These are phyloP conservation scores for Saguinus oedipus DNA, from an alignment of 2,797 vertebrate species.

Conservation along the genomic window DNA sequence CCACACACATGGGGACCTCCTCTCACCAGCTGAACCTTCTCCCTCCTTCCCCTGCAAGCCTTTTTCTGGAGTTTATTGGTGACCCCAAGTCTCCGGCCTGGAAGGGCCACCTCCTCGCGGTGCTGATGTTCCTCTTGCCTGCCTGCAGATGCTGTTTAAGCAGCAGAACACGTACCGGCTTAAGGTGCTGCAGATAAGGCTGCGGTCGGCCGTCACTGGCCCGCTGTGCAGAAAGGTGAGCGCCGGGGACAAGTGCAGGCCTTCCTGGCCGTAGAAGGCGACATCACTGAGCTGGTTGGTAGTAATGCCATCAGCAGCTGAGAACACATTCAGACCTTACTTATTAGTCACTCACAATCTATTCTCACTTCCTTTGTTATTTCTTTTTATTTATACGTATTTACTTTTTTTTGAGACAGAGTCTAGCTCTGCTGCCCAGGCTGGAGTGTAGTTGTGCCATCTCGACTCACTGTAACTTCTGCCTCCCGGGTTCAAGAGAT, in stretches of 20 bases:
- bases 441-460: no score
- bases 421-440: no score
- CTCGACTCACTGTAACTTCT: no score
- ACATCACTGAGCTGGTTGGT: no score
- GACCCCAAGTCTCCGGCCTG: constrained; percentile 88
- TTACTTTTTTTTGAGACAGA: no score
- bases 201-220: constrained; percentile 93
- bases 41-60: constrained; percentile 81
- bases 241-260: fast-evolving
- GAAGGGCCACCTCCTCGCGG: constrained; percentile 93
- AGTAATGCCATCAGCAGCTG: fast-evolving
- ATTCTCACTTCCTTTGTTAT: neutral
- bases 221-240: constrained; percentile 96
- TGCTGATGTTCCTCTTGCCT: constrained; percentile 91
- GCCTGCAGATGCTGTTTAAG: constrained; percentile 94
- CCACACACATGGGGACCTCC: fast-evolving
- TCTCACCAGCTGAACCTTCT: neutral
- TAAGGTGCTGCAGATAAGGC: constrained; percentile 92
- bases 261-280: neutral
- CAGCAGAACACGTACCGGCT: constrained; percentile 94
- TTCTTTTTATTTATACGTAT: no score
- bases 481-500: fast-evolving
- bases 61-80: constrained; percentile 92
- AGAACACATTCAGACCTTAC: neutral
- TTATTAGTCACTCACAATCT: fast-evolving